Evolutionary conservation across 2,888 invertebrate genomes (phyloP).

Genomic region (Parnassius apollo): DNA sequence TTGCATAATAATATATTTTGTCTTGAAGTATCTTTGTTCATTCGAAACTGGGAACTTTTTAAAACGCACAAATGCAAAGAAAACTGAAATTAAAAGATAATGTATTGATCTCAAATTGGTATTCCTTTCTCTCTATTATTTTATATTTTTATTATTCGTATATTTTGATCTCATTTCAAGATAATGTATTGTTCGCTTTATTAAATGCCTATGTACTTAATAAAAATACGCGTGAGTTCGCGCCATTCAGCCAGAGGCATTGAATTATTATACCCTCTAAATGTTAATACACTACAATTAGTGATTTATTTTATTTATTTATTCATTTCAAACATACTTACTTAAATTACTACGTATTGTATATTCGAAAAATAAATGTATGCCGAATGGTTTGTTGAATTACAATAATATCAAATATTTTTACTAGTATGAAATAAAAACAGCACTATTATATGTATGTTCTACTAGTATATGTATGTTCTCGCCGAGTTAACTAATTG

Average conservation of each 20-base stretch:
- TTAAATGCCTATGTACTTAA: constrained; percentile 29
- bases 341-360: no score
- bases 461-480: no score
- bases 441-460: no score
- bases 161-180: constrained; percentile 50
- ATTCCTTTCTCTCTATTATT: constrained; percentile 42
- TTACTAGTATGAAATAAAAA: no score
- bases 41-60: not conserved
- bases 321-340: no score
- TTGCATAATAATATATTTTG: constrained; percentile 7
- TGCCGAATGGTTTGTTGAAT: no score
- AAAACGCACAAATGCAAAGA: constrained; percentile 13
- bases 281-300: no score
- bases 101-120: constrained; percentile 69
- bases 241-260: not conserved
- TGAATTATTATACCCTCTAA: no score
- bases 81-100: constrained; percentile 25
- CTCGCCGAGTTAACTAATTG: no score
- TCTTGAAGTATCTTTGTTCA: constrained; percentile 1
- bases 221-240: not conserved
- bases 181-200: constrained; percentile 18
- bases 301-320: no score
- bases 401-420: no score
- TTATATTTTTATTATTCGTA: constrained; percentile 3
- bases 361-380: no score